Evolutionary conservation across 2,113 vertebrate species (phyloP).

Genomic region (Prionailurus viverrinus): DNA sequence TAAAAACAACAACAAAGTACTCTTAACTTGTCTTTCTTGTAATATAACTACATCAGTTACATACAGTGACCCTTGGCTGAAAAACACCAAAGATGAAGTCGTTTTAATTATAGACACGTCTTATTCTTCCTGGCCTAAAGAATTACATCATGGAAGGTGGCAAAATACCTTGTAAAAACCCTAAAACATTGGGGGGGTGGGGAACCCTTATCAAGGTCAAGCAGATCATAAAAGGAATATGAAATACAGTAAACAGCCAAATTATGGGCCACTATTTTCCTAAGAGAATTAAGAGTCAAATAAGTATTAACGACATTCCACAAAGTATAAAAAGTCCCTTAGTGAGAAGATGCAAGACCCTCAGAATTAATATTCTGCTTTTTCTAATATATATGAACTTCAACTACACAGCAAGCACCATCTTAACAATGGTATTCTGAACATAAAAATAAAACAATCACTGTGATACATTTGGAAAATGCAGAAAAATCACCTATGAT

Average conservation of each 20-base stretch:
- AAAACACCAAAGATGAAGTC: not conserved
- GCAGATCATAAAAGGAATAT: not conserved
- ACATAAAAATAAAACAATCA: conserved; percentile 21
- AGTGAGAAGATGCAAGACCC: not conserved
- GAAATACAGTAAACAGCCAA: not conserved
- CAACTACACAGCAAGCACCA: not conserved
- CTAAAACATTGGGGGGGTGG: not conserved
- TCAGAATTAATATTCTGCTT: not conserved
- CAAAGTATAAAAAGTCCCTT: not conserved
- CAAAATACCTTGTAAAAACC: conserved; percentile 34
- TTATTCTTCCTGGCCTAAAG: conserved; percentile 41
- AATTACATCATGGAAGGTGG: conserved; percentile 9
- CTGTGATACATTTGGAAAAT: not conserved
- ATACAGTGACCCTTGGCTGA: not conserved
- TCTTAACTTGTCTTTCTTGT: conserved; percentile 9
- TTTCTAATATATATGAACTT: not conserved
- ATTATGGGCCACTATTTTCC: not conserved
- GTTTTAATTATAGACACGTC: conserved; percentile 3
- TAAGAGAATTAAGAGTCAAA: not conserved
- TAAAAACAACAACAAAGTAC: not conserved
- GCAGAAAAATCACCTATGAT: not conserved
- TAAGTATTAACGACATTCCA: not conserved
- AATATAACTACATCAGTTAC: not conserved
- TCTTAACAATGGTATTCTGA: not conserved
- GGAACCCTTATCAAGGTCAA: conserved; percentile 10